phyloP scores from a whole-genome alignment of 1,140 invertebrate species.

The Ips typographus region DNA sequence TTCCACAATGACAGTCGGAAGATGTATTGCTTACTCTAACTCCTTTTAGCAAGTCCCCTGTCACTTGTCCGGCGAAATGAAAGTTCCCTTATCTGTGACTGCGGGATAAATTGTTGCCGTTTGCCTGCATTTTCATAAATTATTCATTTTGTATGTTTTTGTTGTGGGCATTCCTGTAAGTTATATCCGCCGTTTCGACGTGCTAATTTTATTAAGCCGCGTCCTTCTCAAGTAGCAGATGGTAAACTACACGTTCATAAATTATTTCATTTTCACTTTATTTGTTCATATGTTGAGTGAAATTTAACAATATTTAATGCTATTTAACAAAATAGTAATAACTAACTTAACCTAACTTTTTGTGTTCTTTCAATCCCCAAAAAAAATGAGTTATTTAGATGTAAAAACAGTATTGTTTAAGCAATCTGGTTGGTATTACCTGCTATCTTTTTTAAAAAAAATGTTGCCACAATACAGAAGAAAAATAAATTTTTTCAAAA shows the following conservation, averaged over 20 bases:
- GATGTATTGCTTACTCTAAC: slow-evolving; percentile 23
- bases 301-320: neutral
- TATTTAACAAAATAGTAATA: neutral
- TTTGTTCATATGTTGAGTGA: neutral
- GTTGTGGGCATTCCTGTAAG: slow-evolving; percentile 3
- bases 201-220: slow-evolving; percentile 14
- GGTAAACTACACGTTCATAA: neutral
- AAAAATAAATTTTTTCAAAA: too few relatives aligned
- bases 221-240: neutral
- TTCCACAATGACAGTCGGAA: slow-evolving; percentile 30
- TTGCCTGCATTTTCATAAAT: slow-evolving; percentile 25
- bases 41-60: slow-evolving; percentile 32
- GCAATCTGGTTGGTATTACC: too few relatives aligned
- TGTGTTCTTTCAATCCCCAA: neutral
- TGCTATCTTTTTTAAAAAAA: too few relatives aligned
- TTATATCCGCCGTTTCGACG: slow-evolving; percentile 2
- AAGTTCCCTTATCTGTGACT: slow-evolving; percentile 18
- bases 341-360: neutral
- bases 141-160: slow-evolving; percentile 21
- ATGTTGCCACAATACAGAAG: too few relatives aligned
- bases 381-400: too few relatives aligned
- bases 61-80: slow-evolving; percentile 27
- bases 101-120: slow-evolving; percentile 23
- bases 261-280: neutral
- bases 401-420: too few relatives aligned